Percentiles rank a stretch among this genome's conserved stretches.
phyloP scores from a whole-genome alignment of 1,140 invertebrate species.

The Papilio aristodemus region DNA sequence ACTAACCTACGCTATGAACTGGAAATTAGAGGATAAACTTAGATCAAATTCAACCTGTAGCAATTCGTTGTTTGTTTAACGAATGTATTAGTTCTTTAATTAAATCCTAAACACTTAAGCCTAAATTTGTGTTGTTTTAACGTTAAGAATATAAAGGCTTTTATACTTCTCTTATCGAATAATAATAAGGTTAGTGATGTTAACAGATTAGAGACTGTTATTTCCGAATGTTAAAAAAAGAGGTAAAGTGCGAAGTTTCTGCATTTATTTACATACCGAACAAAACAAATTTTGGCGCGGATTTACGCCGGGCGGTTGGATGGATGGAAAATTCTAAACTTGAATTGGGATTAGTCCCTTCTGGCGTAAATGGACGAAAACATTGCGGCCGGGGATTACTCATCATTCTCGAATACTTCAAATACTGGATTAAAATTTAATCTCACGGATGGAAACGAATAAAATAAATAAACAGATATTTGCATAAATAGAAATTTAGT shows the following conservation, averaged over 20 bases:
- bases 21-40: slow-evolving; percentile 11
- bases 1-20: slow-evolving; percentile 9
- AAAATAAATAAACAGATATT: no score
- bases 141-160: no score
- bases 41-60: background rate
- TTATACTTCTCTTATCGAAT: no score
- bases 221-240: background rate
- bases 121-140: no score
- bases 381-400: background rate
- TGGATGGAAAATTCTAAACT: slow-evolving; percentile 16
- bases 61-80: background rate
- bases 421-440: slow-evolving; percentile 9
- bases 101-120: no score
- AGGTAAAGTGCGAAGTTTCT: slow-evolving; percentile 7
- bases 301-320: slow-evolving; percentile 3
- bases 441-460: background rate
- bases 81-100: no score
- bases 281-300: slow-evolving; percentile 10
- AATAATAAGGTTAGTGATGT: background rate
- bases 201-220: background rate
- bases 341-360: slow-evolving; percentile 20
- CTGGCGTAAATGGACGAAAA: slow-evolving; percentile 21
- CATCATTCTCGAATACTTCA: slow-evolving; percentile 8
- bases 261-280: slow-evolving; percentile 15
- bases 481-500: background rate